A percentile compares a stretch with the other conserved stretches of the same genome.
Evolutionary conservation across 2,888 invertebrate species (phyloP).

Genomic region (Rotaria sp.): DNA sequence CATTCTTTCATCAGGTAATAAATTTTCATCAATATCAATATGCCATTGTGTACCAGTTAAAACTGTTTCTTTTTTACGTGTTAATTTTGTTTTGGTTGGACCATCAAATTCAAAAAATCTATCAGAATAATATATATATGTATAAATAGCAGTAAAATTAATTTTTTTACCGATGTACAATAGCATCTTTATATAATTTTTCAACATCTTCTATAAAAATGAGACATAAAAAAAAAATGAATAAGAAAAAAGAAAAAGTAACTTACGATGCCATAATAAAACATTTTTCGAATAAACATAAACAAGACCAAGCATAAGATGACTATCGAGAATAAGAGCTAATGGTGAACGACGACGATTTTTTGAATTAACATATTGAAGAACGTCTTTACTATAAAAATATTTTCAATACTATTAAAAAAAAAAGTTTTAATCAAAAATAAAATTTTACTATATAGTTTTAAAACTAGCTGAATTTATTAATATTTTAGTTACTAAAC

Average conservation of each 20-base stretch:
- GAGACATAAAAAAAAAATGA: not conserved
- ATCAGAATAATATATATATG: not conserved
- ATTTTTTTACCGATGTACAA: not conserved
- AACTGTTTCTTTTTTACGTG: not conserved
- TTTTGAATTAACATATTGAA: not conserved
- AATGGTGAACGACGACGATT: constrained; percentile 23
- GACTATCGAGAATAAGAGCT: constrained; percentile 20
- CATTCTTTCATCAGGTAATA: not conserved
- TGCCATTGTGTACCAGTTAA: not conserved
- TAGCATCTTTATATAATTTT: not conserved
- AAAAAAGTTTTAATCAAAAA: too few species aligned
- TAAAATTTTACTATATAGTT: not conserved
- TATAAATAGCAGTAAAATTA: too few species aligned
- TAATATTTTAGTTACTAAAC: not conserved
- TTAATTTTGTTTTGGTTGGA: not conserved
- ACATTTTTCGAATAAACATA: constrained; percentile 13
- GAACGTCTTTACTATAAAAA: not conserved
- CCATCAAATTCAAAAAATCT: constrained; percentile 18
- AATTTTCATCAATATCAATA: not conserved
- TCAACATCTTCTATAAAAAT: constrained; percentile 16
- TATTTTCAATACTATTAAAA: too few species aligned
- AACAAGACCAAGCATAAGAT: not conserved
- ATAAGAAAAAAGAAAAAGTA: not conserved
- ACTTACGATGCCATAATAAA: not conserved
- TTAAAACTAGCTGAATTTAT: not conserved